A percentile compares a stretch with the other conserved stretches of the same genome.
phyloP scores from a whole-genome alignment of 2,888 invertebrate genomes.

The Elysia crispata region DNA sequence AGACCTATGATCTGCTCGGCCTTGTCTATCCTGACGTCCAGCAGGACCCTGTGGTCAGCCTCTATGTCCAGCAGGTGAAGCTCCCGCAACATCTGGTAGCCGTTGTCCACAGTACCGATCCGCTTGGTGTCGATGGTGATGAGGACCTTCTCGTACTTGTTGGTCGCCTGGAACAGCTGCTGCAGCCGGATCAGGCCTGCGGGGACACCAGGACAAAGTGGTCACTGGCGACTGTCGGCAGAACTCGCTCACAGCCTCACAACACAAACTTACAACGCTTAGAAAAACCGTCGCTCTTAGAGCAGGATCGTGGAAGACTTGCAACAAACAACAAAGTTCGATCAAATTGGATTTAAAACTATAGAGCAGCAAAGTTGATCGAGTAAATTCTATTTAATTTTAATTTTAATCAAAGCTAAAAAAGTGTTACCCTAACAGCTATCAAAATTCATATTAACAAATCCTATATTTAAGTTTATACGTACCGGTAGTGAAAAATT shows the following conservation, averaged over 20 bases:
- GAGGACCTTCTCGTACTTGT: slow-evolving; percentile 51
- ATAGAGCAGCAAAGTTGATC: too few relatives aligned
- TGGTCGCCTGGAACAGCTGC: slow-evolving; percentile 56
- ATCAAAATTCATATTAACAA: too few relatives aligned
- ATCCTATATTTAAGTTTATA: too few relatives aligned
- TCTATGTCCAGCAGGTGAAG: slow-evolving; percentile 49
- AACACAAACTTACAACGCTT: slow-evolving; percentile 9
- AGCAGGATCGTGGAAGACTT: too few relatives aligned
- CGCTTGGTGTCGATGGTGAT: slow-evolving; percentile 56
- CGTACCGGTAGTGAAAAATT: too few relatives aligned
- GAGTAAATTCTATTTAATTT: too few relatives aligned
- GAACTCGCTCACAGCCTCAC: background rate
- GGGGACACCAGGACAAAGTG: background rate
- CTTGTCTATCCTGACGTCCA: slow-evolving; percentile 54
- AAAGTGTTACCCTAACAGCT: too few relatives aligned
- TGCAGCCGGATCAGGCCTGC: slow-evolving; percentile 57
- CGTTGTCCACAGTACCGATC: slow-evolving; percentile 50
- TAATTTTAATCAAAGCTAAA: too few relatives aligned
- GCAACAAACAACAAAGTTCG: too few relatives aligned
- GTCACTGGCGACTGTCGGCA: background rate
- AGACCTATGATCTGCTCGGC: slow-evolving; percentile 53
- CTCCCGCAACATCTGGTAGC: slow-evolving; percentile 49
- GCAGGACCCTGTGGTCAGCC: slow-evolving; percentile 46
- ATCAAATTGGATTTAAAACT: too few relatives aligned
- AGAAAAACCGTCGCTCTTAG: background rate